A percentile compares a stretch with the other conserved stretches of the same genome.
Evolutionary conservation across 2,797 vertebrate genomes (phyloP).

Genomic region (Carcharodon carcharias): DNA sequence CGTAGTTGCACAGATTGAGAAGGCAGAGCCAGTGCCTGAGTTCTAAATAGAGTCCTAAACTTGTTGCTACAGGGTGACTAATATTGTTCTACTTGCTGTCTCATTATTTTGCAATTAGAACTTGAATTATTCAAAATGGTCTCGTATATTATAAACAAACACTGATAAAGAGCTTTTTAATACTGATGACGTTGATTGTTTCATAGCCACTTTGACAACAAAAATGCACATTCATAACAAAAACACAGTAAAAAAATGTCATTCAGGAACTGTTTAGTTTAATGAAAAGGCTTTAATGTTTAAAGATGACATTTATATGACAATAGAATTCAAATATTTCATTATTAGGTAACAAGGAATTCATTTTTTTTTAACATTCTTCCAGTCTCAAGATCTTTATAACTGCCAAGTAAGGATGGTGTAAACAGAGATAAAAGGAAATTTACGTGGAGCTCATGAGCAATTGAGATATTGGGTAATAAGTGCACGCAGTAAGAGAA

Average conservation of each 20-base stretch:
- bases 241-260: background rate
- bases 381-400: background rate
- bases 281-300: background rate
- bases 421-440: background rate
- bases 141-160: background rate
- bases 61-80: background rate
- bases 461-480: background rate
- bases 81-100: background rate
- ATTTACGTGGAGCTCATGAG: background rate
- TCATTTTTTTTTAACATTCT: background rate
- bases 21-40: background rate
- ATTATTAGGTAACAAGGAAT: background rate
- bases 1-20: background rate
- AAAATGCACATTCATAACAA: background rate
- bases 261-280: conserved; percentile 16
- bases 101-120: background rate
- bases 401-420: background rate
- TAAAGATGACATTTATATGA: background rate
- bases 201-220: background rate
- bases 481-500: background rate
- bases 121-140: background rate
- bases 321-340: background rate
- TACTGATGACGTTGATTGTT: background rate
- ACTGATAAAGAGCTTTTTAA: background rate
- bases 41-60: background rate